Base-by-base conservation (phyloP, 1,140 invertebrate genomes). In the Cotesia typhae region DNA sequence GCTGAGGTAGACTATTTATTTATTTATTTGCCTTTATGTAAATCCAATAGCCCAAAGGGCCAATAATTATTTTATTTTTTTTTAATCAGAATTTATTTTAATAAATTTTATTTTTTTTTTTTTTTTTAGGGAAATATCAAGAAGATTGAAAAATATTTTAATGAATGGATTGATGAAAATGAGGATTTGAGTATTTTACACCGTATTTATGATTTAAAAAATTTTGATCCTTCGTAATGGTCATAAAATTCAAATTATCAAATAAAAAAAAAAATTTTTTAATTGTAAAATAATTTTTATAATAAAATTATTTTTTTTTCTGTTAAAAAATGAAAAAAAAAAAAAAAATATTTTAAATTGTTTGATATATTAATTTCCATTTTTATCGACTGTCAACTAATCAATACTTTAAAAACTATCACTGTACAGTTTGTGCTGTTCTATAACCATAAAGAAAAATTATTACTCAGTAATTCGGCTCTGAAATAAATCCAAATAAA, bases 401-500 rank as follows among this genome's bases (percentile, higher is more conserved):
- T 9, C 10, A 47, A 47, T 47, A 47, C 1, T 9, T 9, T 9
- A 3, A 47, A 47, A 47, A 47, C 6, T 47, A 47, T 9, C 41
- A 10, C 5, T 47, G 41, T 47, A 47, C 41, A 47, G 41, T 47
- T 47, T 47, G 6, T 47, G 41, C 41, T 47, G 41, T 47, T 47
- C 41, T n/a, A 55, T 55, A 55, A 55, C 53, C 53, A 55, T 55
- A 4, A 55, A 55, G 12, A n/a, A 6, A 12, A 41, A 38, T 28
- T 28, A 28, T 17, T 66, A 35, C 10, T 28, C 14, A 51, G 7
- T 47, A 20, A 52, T 9, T 66, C 28, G 17, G 47, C 52, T 17
- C 3, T 6, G 14, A 60, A 66, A 60, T 52, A 52, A 14, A 52
- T 51, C n/a, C 52, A 14, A 65, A 75, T 71, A 74, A 65, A 60